Base-by-base conservation (phyloP, 2,888 invertebrate species). In the Pristionchus arcanus region DNA sequence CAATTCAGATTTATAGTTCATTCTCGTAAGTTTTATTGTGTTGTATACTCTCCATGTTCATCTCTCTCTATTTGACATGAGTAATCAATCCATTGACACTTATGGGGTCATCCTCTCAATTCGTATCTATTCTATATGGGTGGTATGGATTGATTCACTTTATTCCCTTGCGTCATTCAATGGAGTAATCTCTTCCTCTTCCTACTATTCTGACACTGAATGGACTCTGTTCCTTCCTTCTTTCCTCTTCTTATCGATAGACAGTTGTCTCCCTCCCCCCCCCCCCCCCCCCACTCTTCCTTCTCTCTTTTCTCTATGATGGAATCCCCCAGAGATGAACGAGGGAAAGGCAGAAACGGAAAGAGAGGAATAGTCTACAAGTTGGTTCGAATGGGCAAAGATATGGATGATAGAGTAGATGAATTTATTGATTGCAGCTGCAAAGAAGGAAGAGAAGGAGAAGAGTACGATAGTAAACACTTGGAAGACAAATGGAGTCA, bases 221-320 rank as follows among this genome's bases (percentile, higher is more conserved):
- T 42, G 86, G 21, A n/a, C 63, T 66, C 37, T 49, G 37, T 59
- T 59, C 66, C 25, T 63, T n/a, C 37, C 63, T 28, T 59, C 84
- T 55, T 25, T n/a, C 34, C 28, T 84, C 86, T n/a, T 66, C 86
- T 86, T 86, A 66, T 86, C 66, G 66, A 42, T 66, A 66, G 86
- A 63, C 86, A 86, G 49, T 49, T 86, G 86, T 53, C 87, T 49
- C 34, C 37, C 42, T 21, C 15, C 34, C 87, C 66, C 86, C 66
- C 19, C 59, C 49, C 53, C 53, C n/a, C 74, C 9, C 25, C 74
- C 49, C 87, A 28, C 87, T 34, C 71, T 71, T 71, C 9, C 25
- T 55, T 71, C 87, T 49, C 87, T 34, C 71, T 71, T 71, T 42
- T 63, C 66, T 37, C 42, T 66, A 16, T 34, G 42, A 49, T 86